Evolutionary conservation across 1,140 invertebrate species (phyloP), one percentile per base, ranked within the genome.

Genomic region (Drosophila pseudoananassae): DNA sequence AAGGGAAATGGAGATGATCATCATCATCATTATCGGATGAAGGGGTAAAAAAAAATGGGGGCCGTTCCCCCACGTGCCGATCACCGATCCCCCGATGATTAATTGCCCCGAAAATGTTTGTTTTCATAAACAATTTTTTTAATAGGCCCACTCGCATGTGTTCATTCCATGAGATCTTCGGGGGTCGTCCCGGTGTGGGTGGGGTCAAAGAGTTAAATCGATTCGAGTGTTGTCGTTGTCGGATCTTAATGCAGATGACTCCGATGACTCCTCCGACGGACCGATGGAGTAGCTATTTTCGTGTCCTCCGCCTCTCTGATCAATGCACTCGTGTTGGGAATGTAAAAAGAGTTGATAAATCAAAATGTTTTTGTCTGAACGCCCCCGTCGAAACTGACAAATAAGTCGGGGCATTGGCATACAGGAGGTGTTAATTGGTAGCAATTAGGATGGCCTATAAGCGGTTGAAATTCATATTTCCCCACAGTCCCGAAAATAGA

Each of bases 61-160:
- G 70, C 20, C 50, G 38, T 76, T 71, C 83, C 77, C 82, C 78
- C 83, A 83, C 83, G 78, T 75, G 65, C 45, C 73, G 2, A 58
- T 25, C 25, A 5, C 25, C 59, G 40, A 51, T 76, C 71, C 14
- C 50, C 59, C 72, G 79, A 88, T 88, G 84, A 88, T 88, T 84
- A 88, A 88, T 88, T 65, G 84, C 52, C 59, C 50, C 75, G 73
- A 63, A 89, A 88, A 88, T 84, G 84, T 89, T 84, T 89, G 80
- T 90, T 88, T 88, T 88, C 84, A 88, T 88, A 88, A 88, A 88
- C 84, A 88, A 88, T 89, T 84, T 88, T 88, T 88, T 88, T 63
- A 89, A 88, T 88, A 84, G 83, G 53, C 72, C 63, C 70, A 36
- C 33, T 43, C 66, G 73, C 76, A 73, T 85, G 57, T 84, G 66